These are phyloP conservation scores for Polypedilum pembai DNA, from an alignment of 1,140 invertebrate species.

Conservation along the genomic window DNA sequence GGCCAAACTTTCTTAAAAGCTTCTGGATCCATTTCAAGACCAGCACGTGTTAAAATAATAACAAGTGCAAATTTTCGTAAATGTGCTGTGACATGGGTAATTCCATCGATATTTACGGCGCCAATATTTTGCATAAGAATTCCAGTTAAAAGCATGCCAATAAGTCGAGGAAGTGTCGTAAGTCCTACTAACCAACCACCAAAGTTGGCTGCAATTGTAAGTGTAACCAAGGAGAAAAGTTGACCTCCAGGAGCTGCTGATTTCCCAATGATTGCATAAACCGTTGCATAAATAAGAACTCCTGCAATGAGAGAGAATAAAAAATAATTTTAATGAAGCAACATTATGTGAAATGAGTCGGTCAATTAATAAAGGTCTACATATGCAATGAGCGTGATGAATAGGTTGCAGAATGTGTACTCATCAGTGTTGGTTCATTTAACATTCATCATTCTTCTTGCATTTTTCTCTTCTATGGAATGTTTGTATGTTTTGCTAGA, in stretches of 20 bases:
- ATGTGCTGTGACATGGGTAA: conserved; percentile 53
- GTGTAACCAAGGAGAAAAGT: conserved; percentile 66
- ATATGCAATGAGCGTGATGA: neutral
- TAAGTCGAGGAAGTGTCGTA: conserved; percentile 73
- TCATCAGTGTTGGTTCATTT: neutral
- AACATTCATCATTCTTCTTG: conserved; percentile 13
- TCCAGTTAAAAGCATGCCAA: conserved; percentile 79
- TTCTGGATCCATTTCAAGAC: conserved; percentile 80
- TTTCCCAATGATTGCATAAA: conserved; percentile 63
- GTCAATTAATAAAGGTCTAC: neutral
- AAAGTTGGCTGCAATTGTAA: conserved; percentile 68
- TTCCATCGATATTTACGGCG: conserved; percentile 61
- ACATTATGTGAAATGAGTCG: neutral
- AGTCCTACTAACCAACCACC: conserved; percentile 70
- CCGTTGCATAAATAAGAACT: conserved; percentile 64
- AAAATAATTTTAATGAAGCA: conserved; percentile 9
- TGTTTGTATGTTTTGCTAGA: neutral
- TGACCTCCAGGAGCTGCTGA: conserved; percentile 70
- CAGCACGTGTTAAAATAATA: conserved; percentile 87
- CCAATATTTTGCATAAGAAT: conserved; percentile 63
- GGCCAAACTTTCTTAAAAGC: conserved; percentile 72
- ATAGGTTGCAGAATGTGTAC: neutral
- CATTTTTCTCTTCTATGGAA: neutral
- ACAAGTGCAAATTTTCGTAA: conserved; percentile 81
- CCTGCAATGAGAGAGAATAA: conserved; percentile 40